Evolutionary conservation across 1,140 invertebrate genomes (phyloP).

Genomic region (Bombus confusus): DNA sequence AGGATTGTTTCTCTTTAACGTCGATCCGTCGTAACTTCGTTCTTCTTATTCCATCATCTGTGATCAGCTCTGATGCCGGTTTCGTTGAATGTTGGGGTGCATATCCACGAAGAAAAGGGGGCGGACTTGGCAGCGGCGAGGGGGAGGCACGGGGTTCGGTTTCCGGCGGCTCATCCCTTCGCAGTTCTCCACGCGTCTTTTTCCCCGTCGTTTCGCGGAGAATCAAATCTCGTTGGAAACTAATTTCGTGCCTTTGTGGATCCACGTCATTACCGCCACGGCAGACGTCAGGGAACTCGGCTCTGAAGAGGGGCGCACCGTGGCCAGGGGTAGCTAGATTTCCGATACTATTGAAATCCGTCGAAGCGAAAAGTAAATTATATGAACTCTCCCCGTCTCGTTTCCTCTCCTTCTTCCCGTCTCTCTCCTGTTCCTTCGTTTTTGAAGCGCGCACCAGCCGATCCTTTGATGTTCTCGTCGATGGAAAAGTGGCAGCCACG

Average conservation of each 20-base stretch:
- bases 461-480: slow-evolving; percentile 77
- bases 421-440: background rate
- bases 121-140: too few species aligned
- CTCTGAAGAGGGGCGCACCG: background rate
- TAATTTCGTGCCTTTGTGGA: slow-evolving; percentile 80
- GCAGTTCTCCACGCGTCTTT: slow-evolving; percentile 27
- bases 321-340: slow-evolving; percentile 73
- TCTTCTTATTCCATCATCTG: slow-evolving; percentile 34
- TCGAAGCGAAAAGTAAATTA: slow-evolving; percentile 81
- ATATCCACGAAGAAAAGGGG: background rate
- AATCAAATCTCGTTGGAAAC: slow-evolving; percentile 79
- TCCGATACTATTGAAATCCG: slow-evolving; percentile 81
- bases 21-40: slow-evolving; percentile 47
- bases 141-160: background rate
- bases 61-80: slow-evolving; percentile 34
- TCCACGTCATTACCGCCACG: slow-evolving; percentile 73
- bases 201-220: slow-evolving; percentile 56
- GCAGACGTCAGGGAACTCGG: slow-evolving; percentile 33
- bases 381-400: slow-evolving; percentile 68
- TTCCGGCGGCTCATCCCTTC: slow-evolving; percentile 32
- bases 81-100: slow-evolving; percentile 30
- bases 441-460: slow-evolving; percentile 51
- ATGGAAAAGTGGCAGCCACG: slow-evolving; percentile 36
- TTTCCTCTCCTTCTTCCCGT: background rate
- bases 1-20: slow-evolving; percentile 59